A percentile compares a stretch with the other conserved stretches of the same genome.
phyloP scores from a whole-genome alignment of 2,888 invertebrate species.

The Amitus sp. region DNA sequence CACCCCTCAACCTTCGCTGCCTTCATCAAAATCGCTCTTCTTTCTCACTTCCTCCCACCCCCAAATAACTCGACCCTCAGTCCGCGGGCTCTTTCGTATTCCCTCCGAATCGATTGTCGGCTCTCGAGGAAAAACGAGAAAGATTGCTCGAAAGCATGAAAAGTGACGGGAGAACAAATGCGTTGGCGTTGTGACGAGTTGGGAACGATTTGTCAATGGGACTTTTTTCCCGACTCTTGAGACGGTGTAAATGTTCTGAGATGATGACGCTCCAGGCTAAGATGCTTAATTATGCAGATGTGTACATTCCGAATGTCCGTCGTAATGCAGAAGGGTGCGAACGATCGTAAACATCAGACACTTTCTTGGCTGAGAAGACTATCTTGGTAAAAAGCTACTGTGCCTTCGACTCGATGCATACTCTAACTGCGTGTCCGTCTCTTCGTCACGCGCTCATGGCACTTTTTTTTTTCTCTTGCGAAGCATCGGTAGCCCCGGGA shows the following conservation, averaged over 20 bases:
- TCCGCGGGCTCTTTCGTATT: slow-evolving; percentile 42
- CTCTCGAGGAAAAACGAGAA: slow-evolving; percentile 38
- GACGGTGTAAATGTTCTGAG: slow-evolving; percentile 19
- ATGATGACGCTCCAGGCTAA: slow-evolving; percentile 33
- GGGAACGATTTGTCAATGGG: slow-evolving; percentile 44
- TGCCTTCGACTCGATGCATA: too few relatives aligned
- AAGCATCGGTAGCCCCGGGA: slow-evolving; percentile 39
- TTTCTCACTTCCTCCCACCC: slow-evolving; percentile 27
- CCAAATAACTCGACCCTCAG: slow-evolving; percentile 26
- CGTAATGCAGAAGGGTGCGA: slow-evolving; percentile 32
- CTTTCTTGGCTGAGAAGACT: too few relatives aligned
- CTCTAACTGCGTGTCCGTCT: slow-evolving; percentile 40
- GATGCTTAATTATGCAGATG: slow-evolving; percentile 41
- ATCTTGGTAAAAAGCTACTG: too few relatives aligned
- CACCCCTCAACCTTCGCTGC: slow-evolving; percentile 48
- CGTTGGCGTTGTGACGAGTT: slow-evolving; percentile 42
- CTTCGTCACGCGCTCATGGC: slow-evolving; percentile 36
- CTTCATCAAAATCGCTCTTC: slow-evolving; percentile 37
- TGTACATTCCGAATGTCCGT: slow-evolving; percentile 31
- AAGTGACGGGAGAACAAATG: slow-evolving; percentile 18
- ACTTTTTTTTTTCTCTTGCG: slow-evolving; percentile 28
- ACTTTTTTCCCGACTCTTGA: slow-evolving; percentile 62
- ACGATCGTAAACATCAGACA: slow-evolving; percentile 48
- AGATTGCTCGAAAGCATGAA: slow-evolving; percentile 26
- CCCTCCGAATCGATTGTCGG: slow-evolving; percentile 58